Base-by-base conservation (phyloP, 2,797 vertebrate species). In the Enoplosus armatus region DNA sequence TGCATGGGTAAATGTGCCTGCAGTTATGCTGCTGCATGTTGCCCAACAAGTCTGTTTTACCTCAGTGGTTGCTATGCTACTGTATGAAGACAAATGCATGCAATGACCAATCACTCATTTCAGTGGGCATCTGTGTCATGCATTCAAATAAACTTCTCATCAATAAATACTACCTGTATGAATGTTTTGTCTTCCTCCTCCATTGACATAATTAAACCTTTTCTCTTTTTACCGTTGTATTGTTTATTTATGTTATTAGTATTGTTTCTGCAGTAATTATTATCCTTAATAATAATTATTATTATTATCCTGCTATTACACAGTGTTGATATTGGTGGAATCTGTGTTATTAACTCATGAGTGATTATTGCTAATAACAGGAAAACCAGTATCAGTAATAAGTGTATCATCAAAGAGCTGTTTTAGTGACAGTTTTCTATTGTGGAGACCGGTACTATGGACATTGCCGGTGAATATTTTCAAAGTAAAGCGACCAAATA, bases 31-130 rank as follows among this genome's bases (percentile, higher is more conserved):
- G 53, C 47, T 65, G 53, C 31, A 20, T n/a, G 33, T 15, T 45
- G 9, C 26, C 58, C n/a, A 77, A 48, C 48, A 11, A n/a, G 51
- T 31, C 29, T 72, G 62, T 50, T 73, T 72, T 11, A 48, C 51
- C 35, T 50, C 61, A 22, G 3, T 5, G 31, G 56, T 75, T 82
- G 67, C 77, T 76, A 74, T 31, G 62, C 24, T 78, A 69, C 72
- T 45, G 53, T 16, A 58, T 39, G 22, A 56, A 67, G n/a, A 67
- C 22, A 27, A 47, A 62, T 59, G 20, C 45, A 79, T 35, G 9
- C 12, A 56, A 55, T 35, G 16, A 53, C 33, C 20, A 51, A 51
- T 63, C 29, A 31, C 27, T 37, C n/a, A n/a, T n/a, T n/a, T n/a
- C n/a, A n/a, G n/a, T n/a, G n/a, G n/a, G n/a, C n/a, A n/a, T n/a